phyloP scores from a whole-genome alignment of 2,888 invertebrate genomes.

The Drosophila rubida region DNA sequence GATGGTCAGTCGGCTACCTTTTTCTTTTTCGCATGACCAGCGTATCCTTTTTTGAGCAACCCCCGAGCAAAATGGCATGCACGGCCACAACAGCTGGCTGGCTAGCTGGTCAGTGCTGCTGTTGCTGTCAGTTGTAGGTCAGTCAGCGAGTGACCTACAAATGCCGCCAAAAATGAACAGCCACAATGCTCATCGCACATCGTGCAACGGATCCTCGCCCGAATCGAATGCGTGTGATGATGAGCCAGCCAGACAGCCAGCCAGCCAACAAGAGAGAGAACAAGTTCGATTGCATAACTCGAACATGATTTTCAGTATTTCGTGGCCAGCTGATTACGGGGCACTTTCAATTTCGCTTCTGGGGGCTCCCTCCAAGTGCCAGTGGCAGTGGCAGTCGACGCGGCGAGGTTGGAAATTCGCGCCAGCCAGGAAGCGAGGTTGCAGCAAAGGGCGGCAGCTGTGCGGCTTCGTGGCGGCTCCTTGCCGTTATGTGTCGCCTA shows the following conservation, averaged over 20 bases:
- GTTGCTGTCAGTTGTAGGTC: slow-evolving; percentile 60
- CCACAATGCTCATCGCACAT: slow-evolving; percentile 32
- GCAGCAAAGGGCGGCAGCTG: slow-evolving; percentile 68
- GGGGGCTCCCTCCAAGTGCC: slow-evolving; percentile 9
- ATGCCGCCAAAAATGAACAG: slow-evolving; percentile 72
- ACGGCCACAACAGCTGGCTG: slow-evolving; percentile 61
- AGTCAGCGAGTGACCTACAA: slow-evolving; percentile 60
- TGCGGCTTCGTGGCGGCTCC: slow-evolving; percentile 46
- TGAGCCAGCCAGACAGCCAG: too few species aligned
- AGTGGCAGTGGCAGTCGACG: too few species aligned
- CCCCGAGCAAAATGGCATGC: slow-evolving; percentile 54
- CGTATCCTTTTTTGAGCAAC: slow-evolving; percentile 65
- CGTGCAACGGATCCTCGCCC: not conserved
- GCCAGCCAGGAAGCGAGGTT: slow-evolving; percentile 21
- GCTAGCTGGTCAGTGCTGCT: slow-evolving; percentile 59
- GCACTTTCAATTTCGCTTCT: slow-evolving; percentile 30
- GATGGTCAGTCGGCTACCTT: slow-evolving; percentile 47
- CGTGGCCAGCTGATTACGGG: slow-evolving; percentile 36
- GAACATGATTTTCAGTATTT: slow-evolving; percentile 51
- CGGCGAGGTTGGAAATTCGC: slow-evolving; percentile 40
- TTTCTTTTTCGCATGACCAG: slow-evolving; percentile 68
- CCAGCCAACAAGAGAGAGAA: slow-evolving; percentile 30
- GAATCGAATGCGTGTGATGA: slow-evolving; percentile 43
- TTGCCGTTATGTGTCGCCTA: slow-evolving; percentile 70
- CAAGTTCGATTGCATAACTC: slow-evolving; percentile 30